phyloP scores from a whole-genome alignment of 2,888 invertebrate genomes.

The Carterocephalus palaemon region DNA sequence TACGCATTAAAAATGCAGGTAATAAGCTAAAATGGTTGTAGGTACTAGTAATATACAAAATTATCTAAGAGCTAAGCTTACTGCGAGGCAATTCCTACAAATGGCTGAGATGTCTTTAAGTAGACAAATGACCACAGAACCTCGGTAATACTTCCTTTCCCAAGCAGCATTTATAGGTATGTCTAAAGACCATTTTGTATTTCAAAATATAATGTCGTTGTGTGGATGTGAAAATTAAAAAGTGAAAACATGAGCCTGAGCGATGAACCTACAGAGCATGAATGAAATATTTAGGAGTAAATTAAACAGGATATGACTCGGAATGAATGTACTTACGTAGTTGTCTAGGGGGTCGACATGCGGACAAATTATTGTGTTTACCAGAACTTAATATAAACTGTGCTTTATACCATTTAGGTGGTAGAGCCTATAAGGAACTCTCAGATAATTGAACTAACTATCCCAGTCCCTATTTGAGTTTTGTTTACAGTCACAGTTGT shows the following conservation, averaged over 20 bases:
- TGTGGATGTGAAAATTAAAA: conserved; percentile 17
- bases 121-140: conserved; percentile 7
- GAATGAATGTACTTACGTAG: conserved; percentile 19
- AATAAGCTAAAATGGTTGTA: background rate
- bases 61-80: background rate
- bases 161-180: conserved; percentile 2
- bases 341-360: conserved; percentile 5
- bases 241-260: conserved; percentile 21
- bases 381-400: too few relatives aligned
- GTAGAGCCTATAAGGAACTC: too few relatives aligned
- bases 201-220: conserved; percentile 2
- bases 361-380: conserved; percentile 3
- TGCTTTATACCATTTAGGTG: too few relatives aligned
- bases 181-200: conserved; percentile 8
- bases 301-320: conserved; percentile 26
- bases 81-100: conserved; percentile 10
- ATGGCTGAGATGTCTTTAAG: conserved; percentile 11
- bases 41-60: conserved; percentile 3
- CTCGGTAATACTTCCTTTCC: background rate
- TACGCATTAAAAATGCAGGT: too few relatives aligned
- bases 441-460: too few relatives aligned
- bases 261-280: conserved; percentile 23
- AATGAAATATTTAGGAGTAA: conserved; percentile 25
- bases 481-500: too few relatives aligned
- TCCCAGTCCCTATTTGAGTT: too few relatives aligned